Base-by-base conservation (phyloP, 2,113 vertebrate species). In the Galbula dea region DNA sequence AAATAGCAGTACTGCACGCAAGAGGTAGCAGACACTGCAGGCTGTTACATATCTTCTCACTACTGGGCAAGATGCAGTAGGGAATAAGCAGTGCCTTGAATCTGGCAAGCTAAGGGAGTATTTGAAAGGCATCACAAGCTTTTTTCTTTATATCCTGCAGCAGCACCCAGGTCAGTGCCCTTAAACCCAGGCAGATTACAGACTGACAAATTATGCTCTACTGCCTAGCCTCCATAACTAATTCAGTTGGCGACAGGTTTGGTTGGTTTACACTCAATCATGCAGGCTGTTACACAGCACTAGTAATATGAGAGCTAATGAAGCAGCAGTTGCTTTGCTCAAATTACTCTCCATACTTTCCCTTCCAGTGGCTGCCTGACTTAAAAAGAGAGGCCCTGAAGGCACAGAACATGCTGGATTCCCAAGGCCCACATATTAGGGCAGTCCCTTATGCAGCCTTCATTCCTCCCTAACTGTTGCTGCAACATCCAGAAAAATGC, bases 261-360 rank as follows among this genome's bases (percentile, higher is more conserved):
- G 49, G 75, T 27, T 93, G 75, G n/a, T 89, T 92, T 93, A 48
- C 84, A 46, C 36, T 95, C 15, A 88, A 95, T 74, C 65, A 51
- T 57, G 55, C 51, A 77, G 65, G 79, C 75, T 83, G 68, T 79
- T 97, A 41, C 27, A 88, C 6, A 12, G 73, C 73, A 82, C 58
- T 48, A n/a, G 67, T 71, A 79, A 77, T 65, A 68, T 12, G 43
- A 67, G 52, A 94, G 32, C 75, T 93, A 96, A 97, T 65, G 87
- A 92, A 89, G 93, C 57, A 77, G 88, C 75, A 86, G 73, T 83
- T 92, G 51, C 88, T 95, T 88, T 88, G 72, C 89, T 95, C 69
- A 92, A 74, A 89, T 95, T 94, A 91, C 69, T 93, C 54, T 79
- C 62, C 82, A 52, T 83, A 80, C 45, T 80, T 91, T 91, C 62